These are phyloP conservation scores for Regulus satrapa DNA, from an alignment of 2,113 vertebrate species.

Conservation along the genomic window DNA sequence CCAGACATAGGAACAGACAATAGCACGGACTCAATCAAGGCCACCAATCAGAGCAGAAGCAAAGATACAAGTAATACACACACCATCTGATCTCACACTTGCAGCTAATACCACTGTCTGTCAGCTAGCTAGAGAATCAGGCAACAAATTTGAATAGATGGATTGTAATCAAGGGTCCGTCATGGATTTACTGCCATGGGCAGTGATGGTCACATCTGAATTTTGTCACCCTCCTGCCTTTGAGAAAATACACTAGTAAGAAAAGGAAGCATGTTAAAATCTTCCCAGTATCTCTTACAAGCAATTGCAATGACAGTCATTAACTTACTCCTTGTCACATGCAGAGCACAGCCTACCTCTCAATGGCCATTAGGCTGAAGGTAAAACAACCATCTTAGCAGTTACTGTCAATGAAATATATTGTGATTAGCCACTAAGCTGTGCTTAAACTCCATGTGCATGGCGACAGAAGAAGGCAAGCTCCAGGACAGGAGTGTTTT, in stretches of 20 bases:
- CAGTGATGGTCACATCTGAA: neutral
- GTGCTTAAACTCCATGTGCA: neutral
- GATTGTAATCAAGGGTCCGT: neutral
- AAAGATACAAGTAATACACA: neutral
- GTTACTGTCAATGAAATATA: neutral
- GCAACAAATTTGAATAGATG: neutral
- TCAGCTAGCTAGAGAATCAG: neutral
- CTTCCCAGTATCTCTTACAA: neutral
- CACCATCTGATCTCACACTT: rapidly evolving
- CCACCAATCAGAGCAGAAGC: neutral
- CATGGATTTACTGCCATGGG: neutral
- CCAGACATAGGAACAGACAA: neutral
- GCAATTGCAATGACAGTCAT: neutral
- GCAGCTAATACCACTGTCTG: neutral
- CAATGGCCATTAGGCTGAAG: neutral
- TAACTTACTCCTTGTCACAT: neutral
- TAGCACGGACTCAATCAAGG: neutral
- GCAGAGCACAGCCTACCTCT: neutral
- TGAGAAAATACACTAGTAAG: neutral
- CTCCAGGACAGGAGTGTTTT: neutral
- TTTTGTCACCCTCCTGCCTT: neutral
- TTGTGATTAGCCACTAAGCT: neutral
- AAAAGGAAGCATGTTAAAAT: neutral
- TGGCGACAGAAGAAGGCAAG: neutral
- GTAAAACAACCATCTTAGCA: neutral